These are phyloP conservation scores for Ceyx melanurus DNA, from an alignment of 2,113 vertebrate species.

Conservation along the genomic window DNA sequence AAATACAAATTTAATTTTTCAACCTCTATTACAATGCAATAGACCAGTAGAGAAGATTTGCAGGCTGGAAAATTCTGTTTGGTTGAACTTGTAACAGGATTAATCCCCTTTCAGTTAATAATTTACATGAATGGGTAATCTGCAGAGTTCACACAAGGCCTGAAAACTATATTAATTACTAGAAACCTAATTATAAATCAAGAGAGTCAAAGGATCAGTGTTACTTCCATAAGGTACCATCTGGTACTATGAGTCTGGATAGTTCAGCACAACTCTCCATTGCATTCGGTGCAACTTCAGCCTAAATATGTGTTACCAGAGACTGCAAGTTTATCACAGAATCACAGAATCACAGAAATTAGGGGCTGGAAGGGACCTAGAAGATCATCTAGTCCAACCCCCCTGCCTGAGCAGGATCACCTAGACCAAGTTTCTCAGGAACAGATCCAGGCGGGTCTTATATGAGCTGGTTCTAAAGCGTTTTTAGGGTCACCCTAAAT, in stretches of 20 bases:
- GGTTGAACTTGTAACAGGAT: slow-evolving; percentile 36
- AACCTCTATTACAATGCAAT: background rate
- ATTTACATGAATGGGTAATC: slow-evolving; percentile 59
- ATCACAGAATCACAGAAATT: too few species aligned
- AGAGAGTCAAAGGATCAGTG: slow-evolving; percentile 51
- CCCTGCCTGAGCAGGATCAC: too few species aligned
- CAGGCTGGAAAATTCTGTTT: slow-evolving; percentile 40
- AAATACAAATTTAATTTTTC: background rate
- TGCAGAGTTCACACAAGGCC: slow-evolving; percentile 62
- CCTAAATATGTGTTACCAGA: background rate
- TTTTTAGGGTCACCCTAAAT: background rate
- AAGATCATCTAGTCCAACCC: too few species aligned
- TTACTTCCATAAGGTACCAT: slow-evolving; percentile 55
- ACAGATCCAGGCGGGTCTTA: background rate
- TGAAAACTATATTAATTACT: slow-evolving; percentile 68
- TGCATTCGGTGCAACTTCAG: background rate
- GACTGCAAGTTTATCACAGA: background rate
- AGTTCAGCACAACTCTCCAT: background rate
- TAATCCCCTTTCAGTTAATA: slow-evolving; percentile 63
- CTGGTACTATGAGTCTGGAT: slow-evolving; percentile 20
- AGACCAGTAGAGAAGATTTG: background rate
- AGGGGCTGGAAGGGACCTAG: too few species aligned
- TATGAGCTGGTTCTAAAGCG: background rate
- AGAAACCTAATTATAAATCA: slow-evolving; percentile 60
- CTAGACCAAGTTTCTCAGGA: too few species aligned